Evolutionary conservation across 2,888 invertebrate species (phyloP), one percentile per base, ranked within the genome.

Genomic region (Lasioglossum vierecki): DNA sequence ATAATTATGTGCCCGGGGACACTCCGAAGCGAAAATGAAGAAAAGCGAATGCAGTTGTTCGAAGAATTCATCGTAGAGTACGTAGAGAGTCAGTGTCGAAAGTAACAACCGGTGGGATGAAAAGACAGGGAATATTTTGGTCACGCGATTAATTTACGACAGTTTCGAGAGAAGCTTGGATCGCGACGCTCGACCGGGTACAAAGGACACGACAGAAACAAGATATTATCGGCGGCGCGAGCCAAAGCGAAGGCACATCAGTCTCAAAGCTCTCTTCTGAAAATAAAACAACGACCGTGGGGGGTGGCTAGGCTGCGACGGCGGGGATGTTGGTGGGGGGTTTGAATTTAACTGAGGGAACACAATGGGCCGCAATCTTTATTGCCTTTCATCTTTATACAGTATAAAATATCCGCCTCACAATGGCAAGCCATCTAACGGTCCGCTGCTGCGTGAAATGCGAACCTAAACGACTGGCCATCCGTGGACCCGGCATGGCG

Each of bases 401-500:
- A 74, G 82, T 89, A 87, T 83, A 82, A 86, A 87, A 89, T 89
- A 89, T 88, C 90, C 88, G 86, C 76, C 76, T 66, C 74, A 89
- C 86, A 88, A 89, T 88, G 84, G 84, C 86, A 76, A 46, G 68
- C 87, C 81, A 89, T 88, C 88, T 85, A 79, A 79, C 74, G 88
- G 83, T 80, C 82, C 90, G 85, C 35, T 85, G 89, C 90, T 91
- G 91, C 92, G 91, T 92, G 92, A 92, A 92, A 92, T 91, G 88
- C 91, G 90, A 91, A 91, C 91, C 89, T 91, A 91, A 92, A 92
- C 91, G 92, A 83, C 78, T 83, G 80, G 81, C 78, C 77, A 83
- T 90, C 88, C 84, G 88, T 80, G 89, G 83, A 87, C 88, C 89
- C 84, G 85, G 87, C 68, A 35, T 35, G 35, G 68, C 68, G 68